A percentile compares a stretch with the other conserved stretches of the same genome.
Evolutionary conservation across 2,797 vertebrate genomes (phyloP).

Genomic region (Chloroceryle inda): DNA sequence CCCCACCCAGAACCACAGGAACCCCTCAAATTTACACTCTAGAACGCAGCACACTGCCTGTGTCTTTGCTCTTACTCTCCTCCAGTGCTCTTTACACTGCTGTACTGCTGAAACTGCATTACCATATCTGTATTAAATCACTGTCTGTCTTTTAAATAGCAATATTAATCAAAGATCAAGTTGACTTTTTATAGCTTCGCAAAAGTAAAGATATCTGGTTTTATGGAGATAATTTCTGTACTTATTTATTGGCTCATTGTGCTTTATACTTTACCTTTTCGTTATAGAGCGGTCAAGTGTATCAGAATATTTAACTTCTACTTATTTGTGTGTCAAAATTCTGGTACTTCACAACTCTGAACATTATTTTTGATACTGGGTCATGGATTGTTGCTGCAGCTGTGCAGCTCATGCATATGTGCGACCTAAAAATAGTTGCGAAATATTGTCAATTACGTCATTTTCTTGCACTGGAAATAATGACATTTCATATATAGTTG

Average conservation of each 20-base stretch:
- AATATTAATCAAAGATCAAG: not conserved
- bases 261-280: not conserved
- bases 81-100: not conserved
- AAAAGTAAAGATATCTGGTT: not conserved
- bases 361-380: not conserved
- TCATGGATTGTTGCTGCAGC: not conserved
- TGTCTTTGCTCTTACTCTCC: not conserved
- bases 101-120: not conserved
- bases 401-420: not conserved
- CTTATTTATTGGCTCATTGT: not conserved
- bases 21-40: not conserved
- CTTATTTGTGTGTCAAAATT: not conserved
- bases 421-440: not conserved
- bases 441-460: not conserved
- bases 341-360: not conserved
- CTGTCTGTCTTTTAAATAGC: not conserved
- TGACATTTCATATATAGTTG: not conserved
- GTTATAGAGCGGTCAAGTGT: not conserved
- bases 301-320: not conserved
- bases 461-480: not conserved
- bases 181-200: not conserved
- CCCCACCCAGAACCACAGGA: rapidly evolving
- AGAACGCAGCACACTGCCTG: not conserved
- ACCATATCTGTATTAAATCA: not conserved
- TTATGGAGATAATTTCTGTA: not conserved